Base-by-base conservation (phyloP, 2,888 invertebrate genomes). In the Hoplodrina ambigua region DNA sequence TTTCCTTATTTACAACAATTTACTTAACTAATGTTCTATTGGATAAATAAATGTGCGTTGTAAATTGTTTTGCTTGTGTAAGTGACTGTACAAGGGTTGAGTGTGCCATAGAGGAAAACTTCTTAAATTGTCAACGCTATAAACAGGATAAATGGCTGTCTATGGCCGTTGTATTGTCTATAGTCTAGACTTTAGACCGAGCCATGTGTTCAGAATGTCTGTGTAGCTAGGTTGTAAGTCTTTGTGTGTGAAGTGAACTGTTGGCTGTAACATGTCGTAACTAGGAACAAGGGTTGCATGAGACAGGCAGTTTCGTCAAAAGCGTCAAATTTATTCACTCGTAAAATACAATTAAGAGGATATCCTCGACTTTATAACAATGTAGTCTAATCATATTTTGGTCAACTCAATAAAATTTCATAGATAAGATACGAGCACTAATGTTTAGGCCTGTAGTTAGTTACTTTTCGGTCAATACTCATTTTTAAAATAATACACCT, bases 61-160 rank as follows among this genome's bases (percentile, higher is more conserved):
- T 57, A 53, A 65, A 62, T 49, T 53, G 41, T 19, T 11, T 25
- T 25, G 20, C 41, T 72, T 60, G 62, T 30, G 74, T 69, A 20
- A 63, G 37, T 53, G 62, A 68, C 55, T 70, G 68, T 78, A 78
- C 69, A 4, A n/a, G 11, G 5, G 67, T 70, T 71, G 55, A 71
- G 20, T 57, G 64, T 68, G 30, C 61, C n/a, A 33, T 37, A 30
- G 30, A 69, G 69, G 62, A 82, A 76, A 69, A 68, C 55, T 69
- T 82, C 78, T 71, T n/a, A 44, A 71, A 72, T 70, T 80, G 50
- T 59, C 41, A 53, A 57, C 64, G 56, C 57, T 57, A 66, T 75
- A 63, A 77, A 76, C 66, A 72, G 72, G 78, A 81, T 72, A 81
- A 78, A 78, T 78, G 56, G 37, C 30, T 65, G 58, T 61, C 49